Conservation (phyloP, 2,888 invertebrate species). For the Chelonus formosanus region DNA sequence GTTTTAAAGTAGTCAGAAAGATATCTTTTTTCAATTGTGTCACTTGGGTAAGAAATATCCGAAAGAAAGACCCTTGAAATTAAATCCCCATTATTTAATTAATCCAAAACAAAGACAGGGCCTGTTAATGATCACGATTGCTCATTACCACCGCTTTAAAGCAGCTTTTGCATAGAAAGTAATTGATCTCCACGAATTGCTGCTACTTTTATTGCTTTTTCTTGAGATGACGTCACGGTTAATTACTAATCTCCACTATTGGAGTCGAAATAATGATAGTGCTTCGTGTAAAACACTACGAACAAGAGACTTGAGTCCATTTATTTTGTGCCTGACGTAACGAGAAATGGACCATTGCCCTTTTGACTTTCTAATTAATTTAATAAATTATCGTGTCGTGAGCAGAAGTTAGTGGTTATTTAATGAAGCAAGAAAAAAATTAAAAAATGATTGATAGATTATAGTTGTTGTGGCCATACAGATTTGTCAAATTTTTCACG, state of each 20-base stretch:
- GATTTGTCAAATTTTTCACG: constrained; percentile 12
- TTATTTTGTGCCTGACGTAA: constrained; percentile 12
- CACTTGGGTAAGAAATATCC: no score
- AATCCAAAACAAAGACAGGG: no score
- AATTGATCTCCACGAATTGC: constrained; percentile 39
- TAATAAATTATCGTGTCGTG: constrained; percentile 19
- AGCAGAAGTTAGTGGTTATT: constrained; percentile 22
- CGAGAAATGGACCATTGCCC: constrained; percentile 11
- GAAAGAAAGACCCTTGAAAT: neutral
- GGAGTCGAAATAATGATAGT: constrained; percentile 32
- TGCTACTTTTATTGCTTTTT: constrained; percentile 15
- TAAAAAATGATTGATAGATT: constrained; percentile 12
- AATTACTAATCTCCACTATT: constrained; percentile 41
- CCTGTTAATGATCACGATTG: no score
- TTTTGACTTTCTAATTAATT: constrained; percentile 26
- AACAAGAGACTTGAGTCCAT: neutral
- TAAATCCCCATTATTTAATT: constrained; percentile 21
- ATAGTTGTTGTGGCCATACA: neutral
- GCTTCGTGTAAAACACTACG: constrained; percentile 5
- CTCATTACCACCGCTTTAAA: constrained; percentile 32
- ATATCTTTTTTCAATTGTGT: no score
- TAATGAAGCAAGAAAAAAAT: constrained; percentile 8
- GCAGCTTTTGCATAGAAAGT: constrained; percentile 39
- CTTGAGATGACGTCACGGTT: constrained; percentile 39
- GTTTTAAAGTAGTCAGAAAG: no score